Conservation (phyloP, 2,113 vertebrate genomes). For the Hymenochirus boettgeri region DNA sequence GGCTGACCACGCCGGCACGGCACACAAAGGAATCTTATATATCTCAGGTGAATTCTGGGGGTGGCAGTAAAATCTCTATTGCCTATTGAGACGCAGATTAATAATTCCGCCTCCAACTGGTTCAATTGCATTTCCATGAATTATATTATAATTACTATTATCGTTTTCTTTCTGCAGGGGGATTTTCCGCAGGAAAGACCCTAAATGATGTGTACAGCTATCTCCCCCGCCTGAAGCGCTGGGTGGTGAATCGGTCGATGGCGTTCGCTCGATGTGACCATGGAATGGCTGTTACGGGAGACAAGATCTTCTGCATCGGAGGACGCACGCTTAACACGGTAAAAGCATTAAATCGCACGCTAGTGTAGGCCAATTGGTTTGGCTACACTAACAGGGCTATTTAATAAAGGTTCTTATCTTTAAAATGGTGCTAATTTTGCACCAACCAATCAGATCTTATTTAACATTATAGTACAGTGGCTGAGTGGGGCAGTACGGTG, state of each 20-base stretch:
- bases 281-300: conserved; percentile 47
- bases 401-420: too few species aligned
- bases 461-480: too few species aligned
- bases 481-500: too few species aligned
- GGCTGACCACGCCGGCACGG: conserved; percentile 51
- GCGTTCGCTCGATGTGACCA: conserved; percentile 50
- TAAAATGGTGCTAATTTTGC: too few species aligned
- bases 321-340: conserved; percentile 51
- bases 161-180: conserved; percentile 39
- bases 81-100: neutral
- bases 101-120: neutral
- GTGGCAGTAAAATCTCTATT: neutral
- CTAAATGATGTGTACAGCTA: conserved; percentile 49
- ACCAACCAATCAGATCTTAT: too few species aligned
- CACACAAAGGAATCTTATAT: conserved; percentile 53
- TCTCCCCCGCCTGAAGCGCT: conserved; percentile 47
- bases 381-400: too few species aligned
- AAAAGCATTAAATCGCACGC: too few species aligned
- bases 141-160: too few species aligned
- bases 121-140: neutral
- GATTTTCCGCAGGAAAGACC: conserved; percentile 48
- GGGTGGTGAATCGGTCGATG: conserved; percentile 51
- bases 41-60: conserved; percentile 46
- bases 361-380: too few species aligned
- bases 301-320: conserved; percentile 53